Percentiles rank a stretch among this genome's conserved stretches.
Evolutionary conservation across 1,140 invertebrate genomes (phyloP).

Genomic region (Planococcus citri): DNA sequence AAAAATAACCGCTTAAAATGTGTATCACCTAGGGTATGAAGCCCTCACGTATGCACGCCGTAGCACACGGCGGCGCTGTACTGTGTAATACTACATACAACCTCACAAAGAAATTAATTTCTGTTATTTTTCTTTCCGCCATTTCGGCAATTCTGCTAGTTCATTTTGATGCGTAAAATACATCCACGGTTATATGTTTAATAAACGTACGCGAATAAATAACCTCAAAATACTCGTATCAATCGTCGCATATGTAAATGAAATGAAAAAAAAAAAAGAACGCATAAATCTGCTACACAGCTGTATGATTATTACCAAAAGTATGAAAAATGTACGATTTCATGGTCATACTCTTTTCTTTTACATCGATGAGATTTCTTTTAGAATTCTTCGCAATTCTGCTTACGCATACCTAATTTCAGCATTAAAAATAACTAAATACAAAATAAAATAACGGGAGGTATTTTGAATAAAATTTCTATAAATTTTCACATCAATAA

Average conservation of each 20-base stretch:
- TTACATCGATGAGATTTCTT: background rate
- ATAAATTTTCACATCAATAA: background rate
- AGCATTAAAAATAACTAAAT: background rate
- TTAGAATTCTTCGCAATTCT: too few relatives aligned
- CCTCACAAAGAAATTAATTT: constrained; percentile 4
- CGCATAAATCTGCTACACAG: background rate
- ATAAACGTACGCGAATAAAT: background rate
- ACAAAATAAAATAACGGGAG: background rate
- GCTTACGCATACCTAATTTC: background rate
- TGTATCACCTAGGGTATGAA: constrained; percentile 17
- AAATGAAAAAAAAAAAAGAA: background rate
- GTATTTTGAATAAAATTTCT: background rate
- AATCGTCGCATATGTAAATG: background rate
- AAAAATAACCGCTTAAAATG: constrained; percentile 10
- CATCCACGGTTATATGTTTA: background rate
- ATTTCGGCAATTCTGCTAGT: background rate
- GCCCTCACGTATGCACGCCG: background rate
- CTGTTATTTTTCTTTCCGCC: background rate
- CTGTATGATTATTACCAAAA: background rate
- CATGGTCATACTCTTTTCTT: background rate
- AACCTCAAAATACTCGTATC: background rate
- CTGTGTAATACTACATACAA: too few relatives aligned
- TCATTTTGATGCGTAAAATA: background rate
- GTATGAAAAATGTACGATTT: background rate
- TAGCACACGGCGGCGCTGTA: background rate